Percentiles rank a stretch among this genome's conserved stretches.
phyloP scores from a whole-genome alignment of 2,113 vertebrate species.

The Caranx ignobilis region DNA sequence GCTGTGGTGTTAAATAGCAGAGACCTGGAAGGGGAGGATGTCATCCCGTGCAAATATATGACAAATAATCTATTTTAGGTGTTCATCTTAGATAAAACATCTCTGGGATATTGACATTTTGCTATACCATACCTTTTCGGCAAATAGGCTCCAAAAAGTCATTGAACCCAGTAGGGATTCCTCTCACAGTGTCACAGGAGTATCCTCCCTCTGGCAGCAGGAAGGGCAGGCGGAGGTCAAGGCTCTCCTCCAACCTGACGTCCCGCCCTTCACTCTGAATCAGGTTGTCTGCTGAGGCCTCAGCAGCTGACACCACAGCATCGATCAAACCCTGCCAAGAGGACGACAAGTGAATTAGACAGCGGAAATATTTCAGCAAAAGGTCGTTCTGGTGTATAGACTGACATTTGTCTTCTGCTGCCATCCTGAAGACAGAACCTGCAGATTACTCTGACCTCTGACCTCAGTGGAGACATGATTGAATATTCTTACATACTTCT shows the following conservation, averaged over 20 bases:
- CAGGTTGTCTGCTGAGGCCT: conserved; percentile 88
- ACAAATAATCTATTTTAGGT: neutral
- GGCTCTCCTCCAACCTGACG: conserved; percentile 90
- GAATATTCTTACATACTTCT: neutral
- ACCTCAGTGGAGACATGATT: too few species aligned
- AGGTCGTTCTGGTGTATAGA: conserved; percentile 27
- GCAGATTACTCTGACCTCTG: too few species aligned
- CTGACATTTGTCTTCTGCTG: conserved; percentile 46
- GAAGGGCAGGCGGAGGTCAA: conserved; percentile 92
- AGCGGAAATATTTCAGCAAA: conserved; percentile 43
- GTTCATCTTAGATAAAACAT: neutral
- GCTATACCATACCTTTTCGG: conserved; percentile 85
- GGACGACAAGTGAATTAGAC: conserved; percentile 10
- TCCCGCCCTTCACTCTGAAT: conserved; percentile 89
- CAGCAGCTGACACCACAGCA: conserved; percentile 87
- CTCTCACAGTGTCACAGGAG: conserved; percentile 90
- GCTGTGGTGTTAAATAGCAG: conserved; percentile 86
- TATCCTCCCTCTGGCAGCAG: conserved; percentile 94
- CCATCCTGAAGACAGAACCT: neutral
- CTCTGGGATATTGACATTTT: neutral
- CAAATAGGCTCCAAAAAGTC: conserved; percentile 93
- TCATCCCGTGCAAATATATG: neutral
- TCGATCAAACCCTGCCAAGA: conserved; percentile 89
- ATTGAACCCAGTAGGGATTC: conserved; percentile 90
- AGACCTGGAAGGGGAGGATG: conserved; percentile 82